Evolutionary conservation across 23 tunicate species (phyloP), one percentile per base, ranked within the genome.

Genomic region (Pegea sp.): DNA sequence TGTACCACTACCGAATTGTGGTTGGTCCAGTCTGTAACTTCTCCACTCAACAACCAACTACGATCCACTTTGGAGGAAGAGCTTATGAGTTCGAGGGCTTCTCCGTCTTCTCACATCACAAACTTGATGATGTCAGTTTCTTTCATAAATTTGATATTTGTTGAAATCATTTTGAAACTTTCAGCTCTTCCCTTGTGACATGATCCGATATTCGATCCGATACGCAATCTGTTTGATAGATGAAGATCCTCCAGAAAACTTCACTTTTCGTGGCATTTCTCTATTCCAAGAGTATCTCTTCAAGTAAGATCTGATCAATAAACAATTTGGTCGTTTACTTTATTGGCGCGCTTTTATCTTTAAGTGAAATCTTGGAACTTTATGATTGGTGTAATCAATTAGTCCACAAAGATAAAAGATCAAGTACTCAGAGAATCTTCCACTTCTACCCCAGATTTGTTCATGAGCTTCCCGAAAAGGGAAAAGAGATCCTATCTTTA

Each of bases 401-500:
- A 25, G 28, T 52, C 6, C 26, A 24, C 29, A 33, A 68, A 13
- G 81, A 67, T 25, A 5, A 59, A 1, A 69, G 54, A 24, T 44
- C 52, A 18, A 38, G 24, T 23, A 51, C 31, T 20, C 8, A 34
- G 22, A 73, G 81, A 34, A 78, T 64, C 54, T 91, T 78, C 53
- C 79, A 77, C n/a, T 91, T 91, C 30, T 71, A 62, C 31, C 99
- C 99, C 33, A 72, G 99, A 5, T 91, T 91, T 32, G 86, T 72
- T 26, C 59, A 86, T 20, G 16, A 64, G 30, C 59, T 76, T 29
- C 68, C 79, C 5, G 90, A 89, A 28, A 68, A 78, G 30, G 93
- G 90, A 21, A 71, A 77, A 34, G 99, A 91, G 57, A 57, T 91
- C 20, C 46, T 91, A 38, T 63, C 93, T 7, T 60, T 91, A 31